Evolutionary conservation across 2,888 invertebrate genomes (phyloP), one percentile per base, ranked within the genome.

Genomic region (Unio delphinus): DNA sequence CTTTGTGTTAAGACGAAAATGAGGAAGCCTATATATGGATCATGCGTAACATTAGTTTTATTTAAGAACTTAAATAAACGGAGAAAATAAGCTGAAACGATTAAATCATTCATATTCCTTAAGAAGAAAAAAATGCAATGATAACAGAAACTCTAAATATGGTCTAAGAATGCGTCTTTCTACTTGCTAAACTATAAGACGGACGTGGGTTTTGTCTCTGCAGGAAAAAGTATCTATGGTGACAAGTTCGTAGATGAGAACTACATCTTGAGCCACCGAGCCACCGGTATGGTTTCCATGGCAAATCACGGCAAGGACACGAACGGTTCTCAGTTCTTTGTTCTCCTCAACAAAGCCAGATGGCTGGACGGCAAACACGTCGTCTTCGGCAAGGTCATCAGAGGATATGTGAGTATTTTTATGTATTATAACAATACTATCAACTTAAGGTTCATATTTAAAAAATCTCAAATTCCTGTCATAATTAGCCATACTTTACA

Each of bases 281-380:
- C 86, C 26, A 77, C 86, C 8, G 90, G 90, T 20, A 87, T 88
- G 80, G 86, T 90, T 15, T 85, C 89, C 68, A 90, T 90, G 90
- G 90, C 90, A 15, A 90, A 90, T 81, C 87, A 89, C 72, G 90
- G 90, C 28, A 75, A 72, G 69, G 89, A 90, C 80, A 89, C 89
- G 26, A 90, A 90, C 80, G 88, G 89, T 20, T 89, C 89, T 6
- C 90, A 90, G 82, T 90, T 90, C 83, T 90, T 88, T 83, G 85
- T 90, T 72, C 77, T 86, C n/a, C 81, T 90, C 34, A 87, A 81
- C 69, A 87, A 86, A 65, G 85, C 88, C 45, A 82, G 90, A 66
- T 90, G 89, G 89, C 76, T 90, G 61, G 89, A 90, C 73, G 81
- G 82, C 34, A 88, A 87, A 69, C 90, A 90, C 75, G 90, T 90